Conservation (phyloP, 2,888 invertebrate genomes). For the Lysandra coridon region DNA sequence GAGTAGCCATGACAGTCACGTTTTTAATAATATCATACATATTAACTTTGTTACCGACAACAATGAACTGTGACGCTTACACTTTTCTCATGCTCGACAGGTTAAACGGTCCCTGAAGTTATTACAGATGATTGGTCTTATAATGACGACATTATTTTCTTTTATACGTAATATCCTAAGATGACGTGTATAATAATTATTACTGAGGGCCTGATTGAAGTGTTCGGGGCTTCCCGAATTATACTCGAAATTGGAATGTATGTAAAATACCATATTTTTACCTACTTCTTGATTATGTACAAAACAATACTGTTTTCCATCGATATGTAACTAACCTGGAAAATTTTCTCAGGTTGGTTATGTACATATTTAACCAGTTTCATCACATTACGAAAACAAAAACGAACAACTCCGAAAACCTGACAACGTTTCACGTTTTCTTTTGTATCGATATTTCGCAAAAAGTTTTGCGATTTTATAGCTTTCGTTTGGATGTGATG, state of each 20-base stretch:
- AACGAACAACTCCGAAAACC: no score
- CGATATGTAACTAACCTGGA: not conserved
- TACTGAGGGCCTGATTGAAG: not conserved
- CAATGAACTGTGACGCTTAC: conserved; percentile 13
- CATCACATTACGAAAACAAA: no score
- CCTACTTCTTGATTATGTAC: no score
- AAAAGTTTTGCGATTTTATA: no score
- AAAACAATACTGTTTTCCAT: not conserved
- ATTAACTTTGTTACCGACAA: not conserved
- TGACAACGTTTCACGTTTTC: no score
- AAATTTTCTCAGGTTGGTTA: no score
- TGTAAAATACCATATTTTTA: not conserved
- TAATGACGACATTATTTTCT: conserved; percentile 25
- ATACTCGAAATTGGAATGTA: not conserved
- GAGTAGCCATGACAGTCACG: not conserved
- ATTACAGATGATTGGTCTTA: conserved; percentile 14
- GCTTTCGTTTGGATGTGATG: no score
- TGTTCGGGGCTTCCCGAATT: not conserved
- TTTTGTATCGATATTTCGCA: no score
- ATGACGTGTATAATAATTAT: conserved; percentile 5
- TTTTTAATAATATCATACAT: not conserved
- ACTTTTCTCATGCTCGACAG: conserved; percentile 8
- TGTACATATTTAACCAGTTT: no score
- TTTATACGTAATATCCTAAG: not conserved
- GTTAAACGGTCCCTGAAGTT: conserved; percentile 17